Evolutionary conservation across 2,113 vertebrate genomes (phyloP).

Genomic region (Lepisosteus oculatus): DNA sequence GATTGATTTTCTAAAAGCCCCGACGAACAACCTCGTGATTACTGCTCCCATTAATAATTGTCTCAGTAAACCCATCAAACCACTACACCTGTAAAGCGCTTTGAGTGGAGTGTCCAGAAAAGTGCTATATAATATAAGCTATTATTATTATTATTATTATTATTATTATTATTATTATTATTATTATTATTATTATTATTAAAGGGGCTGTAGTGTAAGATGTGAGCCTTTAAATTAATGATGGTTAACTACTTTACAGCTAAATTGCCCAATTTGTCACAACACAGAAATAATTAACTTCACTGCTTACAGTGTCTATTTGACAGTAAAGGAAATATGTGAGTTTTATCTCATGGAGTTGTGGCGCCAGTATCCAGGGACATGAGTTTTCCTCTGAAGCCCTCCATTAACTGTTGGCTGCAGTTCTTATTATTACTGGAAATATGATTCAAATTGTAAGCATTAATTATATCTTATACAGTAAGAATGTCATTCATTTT

Average conservation of each 20-base stretch:
- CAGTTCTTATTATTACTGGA: conserved; percentile 7
- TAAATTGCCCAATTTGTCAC: conserved; percentile 11
- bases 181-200: no score
- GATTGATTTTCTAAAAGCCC: no score
- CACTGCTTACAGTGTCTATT: neutral
- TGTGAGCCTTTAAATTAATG: neutral
- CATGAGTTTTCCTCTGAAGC: conserved; percentile 8
- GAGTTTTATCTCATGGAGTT: conserved; percentile 14
- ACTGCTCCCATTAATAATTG: no score
- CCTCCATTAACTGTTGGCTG: conserved; percentile 18
- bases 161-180: no score
- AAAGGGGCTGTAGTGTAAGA: no score
- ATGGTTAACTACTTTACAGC: conserved; percentile 4
- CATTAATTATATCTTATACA: conserved; percentile 17
- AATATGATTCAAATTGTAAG: conserved; percentile 4
- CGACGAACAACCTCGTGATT: no score
- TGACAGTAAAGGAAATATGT: conserved; percentile 12
- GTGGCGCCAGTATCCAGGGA: conserved; percentile 13
- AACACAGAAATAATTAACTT: neutral
- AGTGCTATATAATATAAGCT: no score
- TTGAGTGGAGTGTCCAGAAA: no score
- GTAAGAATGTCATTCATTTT: conserved; percentile 4
- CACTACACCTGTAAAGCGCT: no score
- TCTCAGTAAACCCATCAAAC: no score
- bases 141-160: no score